These are phyloP conservation scores for Sebastes itinus DNA, from an alignment of 2,797 vertebrate genomes.

Conservation along the genomic window DNA sequence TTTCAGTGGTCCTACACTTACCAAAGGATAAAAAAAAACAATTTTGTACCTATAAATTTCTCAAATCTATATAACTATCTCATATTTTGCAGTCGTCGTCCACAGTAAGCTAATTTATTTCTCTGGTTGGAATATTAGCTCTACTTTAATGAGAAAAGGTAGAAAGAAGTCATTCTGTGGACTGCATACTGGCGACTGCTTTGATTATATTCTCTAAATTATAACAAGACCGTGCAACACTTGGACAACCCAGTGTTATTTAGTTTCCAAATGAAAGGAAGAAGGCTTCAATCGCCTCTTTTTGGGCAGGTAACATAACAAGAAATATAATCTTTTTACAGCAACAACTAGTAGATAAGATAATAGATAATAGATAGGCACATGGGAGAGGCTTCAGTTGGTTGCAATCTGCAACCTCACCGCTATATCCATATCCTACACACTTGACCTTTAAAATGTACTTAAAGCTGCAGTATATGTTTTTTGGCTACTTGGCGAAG, in stretches of 20 bases:
- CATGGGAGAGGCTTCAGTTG: too few species aligned
- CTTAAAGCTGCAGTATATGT: background rate
- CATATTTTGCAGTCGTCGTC: conserved; percentile 18
- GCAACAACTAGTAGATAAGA: too few species aligned
- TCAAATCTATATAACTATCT: conserved; percentile 2
- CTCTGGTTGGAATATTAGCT: background rate
- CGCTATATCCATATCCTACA: too few species aligned
- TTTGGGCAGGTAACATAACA: background rate
- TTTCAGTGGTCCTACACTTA: conserved; percentile 12
- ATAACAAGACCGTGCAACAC: background rate
- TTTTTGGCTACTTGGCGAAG: background rate
- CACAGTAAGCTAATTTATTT: conserved; percentile 11
- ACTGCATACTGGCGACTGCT: background rate
- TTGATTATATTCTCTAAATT: background rate
- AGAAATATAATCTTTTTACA: background rate
- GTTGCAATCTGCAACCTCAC: too few species aligned
- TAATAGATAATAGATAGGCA: too few species aligned
- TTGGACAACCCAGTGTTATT: background rate
- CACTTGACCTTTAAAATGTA: background rate
- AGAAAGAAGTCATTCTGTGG: background rate
- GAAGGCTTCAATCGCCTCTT: background rate
- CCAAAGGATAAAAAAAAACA: background rate
- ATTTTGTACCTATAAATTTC: background rate
- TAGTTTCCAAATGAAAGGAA: background rate
- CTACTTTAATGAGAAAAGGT: background rate